Evolutionary conservation across 2,113 vertebrate genomes (phyloP), one percentile per base, ranked within the genome.

Genomic region (Otus sunia): DNA sequence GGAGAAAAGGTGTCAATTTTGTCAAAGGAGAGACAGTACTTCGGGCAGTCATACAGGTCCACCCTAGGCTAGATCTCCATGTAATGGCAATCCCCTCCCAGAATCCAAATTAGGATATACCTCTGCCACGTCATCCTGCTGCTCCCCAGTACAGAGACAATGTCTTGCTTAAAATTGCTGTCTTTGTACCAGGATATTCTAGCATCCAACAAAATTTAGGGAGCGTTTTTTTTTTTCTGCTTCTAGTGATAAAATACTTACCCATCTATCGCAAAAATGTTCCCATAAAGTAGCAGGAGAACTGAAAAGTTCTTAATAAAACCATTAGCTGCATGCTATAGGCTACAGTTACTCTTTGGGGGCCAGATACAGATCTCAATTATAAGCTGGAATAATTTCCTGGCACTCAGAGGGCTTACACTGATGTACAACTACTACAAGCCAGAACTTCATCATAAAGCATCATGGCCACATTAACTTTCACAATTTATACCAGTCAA

Each of bases 341-440:
- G 72, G n/a, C 77, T 74, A 7, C 20, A n/a, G 45, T 63, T 66
- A 32, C 45, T 82, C 91, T 93, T 86, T 0, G 3, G 93, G 84
- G 81, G 81, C 36, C 67, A 66, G 80, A 83, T 49, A 83, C 60
- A 27, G 47, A 89, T 93, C 88, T 93, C 72, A 89, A 37, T 92
- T 93, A 92, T 67, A 80, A 86, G 15, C 85, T 92, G 91, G 77
- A 89, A 91, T 79, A 82, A 67, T 92, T 95, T 83, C 63, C 81
- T 89, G 81, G 76, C 88, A 67, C 67, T 83, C 85, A 37, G 63
- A 79, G 67, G 76, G 62, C 62, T 95, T 86, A 18, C 30, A 36
- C 56, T 86, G 56, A 23, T 4, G 3, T 43, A 47, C 55, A 67
- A 50, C 29, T 74, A 64, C 62, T 32, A n/a, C 66, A 32, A 83